Percentiles rank a stretch among this genome's conserved stretches.
These are phyloP conservation scores for Enteromius fasciolatus DNA, from an alignment of 2,797 vertebrate genomes.

Conservation along the genomic window DNA sequence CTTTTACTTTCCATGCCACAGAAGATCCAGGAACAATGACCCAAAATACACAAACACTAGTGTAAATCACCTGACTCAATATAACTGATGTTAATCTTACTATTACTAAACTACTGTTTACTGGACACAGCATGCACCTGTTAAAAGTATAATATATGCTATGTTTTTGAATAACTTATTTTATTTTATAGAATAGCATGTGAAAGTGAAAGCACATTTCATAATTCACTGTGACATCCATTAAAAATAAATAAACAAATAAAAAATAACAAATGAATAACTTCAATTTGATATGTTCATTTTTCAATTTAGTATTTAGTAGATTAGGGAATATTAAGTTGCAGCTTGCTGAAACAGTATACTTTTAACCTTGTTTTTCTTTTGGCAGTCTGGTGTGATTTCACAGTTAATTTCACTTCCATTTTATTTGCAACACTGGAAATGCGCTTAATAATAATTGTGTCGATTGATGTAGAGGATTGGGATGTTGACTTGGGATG, in stretches of 20 bases:
- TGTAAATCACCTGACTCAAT: neutral
- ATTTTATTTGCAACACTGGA: no score
- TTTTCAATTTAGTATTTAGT: no score
- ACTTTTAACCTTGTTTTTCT: no score
- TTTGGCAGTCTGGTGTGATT: no score
- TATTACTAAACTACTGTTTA: neutral
- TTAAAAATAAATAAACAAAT: neutral
- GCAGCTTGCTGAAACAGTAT: no score
- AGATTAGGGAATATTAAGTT: no score
- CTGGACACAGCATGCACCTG: neutral
- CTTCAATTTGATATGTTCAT: no score
- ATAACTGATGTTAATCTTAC: neutral
- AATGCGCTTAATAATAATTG: no score
- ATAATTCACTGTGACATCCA: neutral
- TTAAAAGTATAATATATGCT: neutral
- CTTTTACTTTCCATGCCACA: neutral
- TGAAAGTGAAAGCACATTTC: neutral
- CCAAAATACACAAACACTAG: neutral
- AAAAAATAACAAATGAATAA: no score
- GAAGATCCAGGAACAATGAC: neutral
- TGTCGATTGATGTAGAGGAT: no score
- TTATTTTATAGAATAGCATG: neutral
- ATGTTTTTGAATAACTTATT: neutral
- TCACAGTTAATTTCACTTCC: no score
- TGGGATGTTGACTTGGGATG: no score